Evolutionary conservation across 2,113 vertebrate genomes (phyloP), one percentile per base, ranked within the genome.

Genomic region (Chamaea fasciata): DNA sequence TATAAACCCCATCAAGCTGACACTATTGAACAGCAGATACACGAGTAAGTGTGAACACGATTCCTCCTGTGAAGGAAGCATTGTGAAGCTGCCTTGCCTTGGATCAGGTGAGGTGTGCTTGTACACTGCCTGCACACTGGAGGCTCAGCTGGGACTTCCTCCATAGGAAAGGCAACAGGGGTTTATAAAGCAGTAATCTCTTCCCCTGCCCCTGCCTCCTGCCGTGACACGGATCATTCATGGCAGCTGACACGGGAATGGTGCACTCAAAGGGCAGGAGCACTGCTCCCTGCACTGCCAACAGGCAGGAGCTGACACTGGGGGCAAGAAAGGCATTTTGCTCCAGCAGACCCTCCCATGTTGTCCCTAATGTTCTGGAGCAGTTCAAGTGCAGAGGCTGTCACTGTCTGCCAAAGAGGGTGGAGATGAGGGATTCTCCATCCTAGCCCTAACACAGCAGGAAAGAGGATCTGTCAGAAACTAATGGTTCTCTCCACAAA

Each of bases 111-210:
- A 50, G 53, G 46, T 62, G 68, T 68, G n/a, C 73, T 33, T 27
- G 22, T 33, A 52, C 37, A 2, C 10, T 60, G 55, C 37, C 63
- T 22, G 18, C 21, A 46, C 37, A 3, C 22, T 17, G 41, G 28
- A 11, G 52, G 50, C 46, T 73, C 79, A 77, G 46, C 80, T 42
- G 57, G 75, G 37, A 79, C 42, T 55, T 8, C 7, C 8, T 0
- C 14, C 0, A 0, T 41, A 64, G 49, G 49, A 73, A 28, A 0
- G 1, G 46, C 71, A 74, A 33, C 37, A 77, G 35, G 31, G 42
- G 28, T 44, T 64, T 37, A 26, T 2, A n/a, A 2, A 69, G 63
- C 75, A 86, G 35, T 24, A 63, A 47, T 26, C 26, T 80, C 42
- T 57, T 37, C n/a, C 77, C 31, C 30, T 15, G 39, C 63, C 79